Base-by-base conservation (phyloP, 2,113 vertebrate species). In the Zosterops lateralis region DNA sequence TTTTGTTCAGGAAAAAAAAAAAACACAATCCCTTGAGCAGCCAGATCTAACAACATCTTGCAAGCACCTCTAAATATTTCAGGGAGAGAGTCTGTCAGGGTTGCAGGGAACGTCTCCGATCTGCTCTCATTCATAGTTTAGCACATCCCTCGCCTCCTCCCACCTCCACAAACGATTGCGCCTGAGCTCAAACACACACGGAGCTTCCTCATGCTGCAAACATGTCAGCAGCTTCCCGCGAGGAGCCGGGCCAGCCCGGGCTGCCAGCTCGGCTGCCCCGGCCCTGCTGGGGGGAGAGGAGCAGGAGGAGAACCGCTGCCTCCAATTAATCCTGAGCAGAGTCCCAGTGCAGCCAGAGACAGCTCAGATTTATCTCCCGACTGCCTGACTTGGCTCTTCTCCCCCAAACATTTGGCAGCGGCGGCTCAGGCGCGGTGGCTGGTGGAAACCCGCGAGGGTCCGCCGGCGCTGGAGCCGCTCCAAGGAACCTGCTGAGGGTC, bases 381-480 rank as follows among this genome's bases (percentile, higher is more conserved):
- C 94, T 93, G 96, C 95, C 97, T 96, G 95, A 92, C 92, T 97
- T 97, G 97, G 97, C 95, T 96, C 47, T 67, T 93, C 82, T 97
- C 71, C 80, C 91, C 87, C 88, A 67, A 93, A 93, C 72, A 60
- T 66, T 97, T 97, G 96, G 94, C 95, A 88, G 95, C 12, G 7
- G 56, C 13, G 20, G 81, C 86, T 79, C 93, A 47, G 94, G 87
- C n/a, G 5, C 26, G 5, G 86, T 14, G 84, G 89, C 95, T 95
- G 94, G 79, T 64, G 93, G 87, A 95, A 97, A 92, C 75, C 67
- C 57, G 1, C 77, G 42, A 68, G 62, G 88, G 76, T 94, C 90
- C 3, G 14, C 38, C 3, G 12, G 61, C 14, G 9, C 62, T 58
- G 86, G 72, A 95, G 84, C 34, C 0, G 5, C 66, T 56, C 76